phyloP scores from a whole-genome alignment of 2,888 invertebrate species.

The Mesorhabditis spiculigera region DNA sequence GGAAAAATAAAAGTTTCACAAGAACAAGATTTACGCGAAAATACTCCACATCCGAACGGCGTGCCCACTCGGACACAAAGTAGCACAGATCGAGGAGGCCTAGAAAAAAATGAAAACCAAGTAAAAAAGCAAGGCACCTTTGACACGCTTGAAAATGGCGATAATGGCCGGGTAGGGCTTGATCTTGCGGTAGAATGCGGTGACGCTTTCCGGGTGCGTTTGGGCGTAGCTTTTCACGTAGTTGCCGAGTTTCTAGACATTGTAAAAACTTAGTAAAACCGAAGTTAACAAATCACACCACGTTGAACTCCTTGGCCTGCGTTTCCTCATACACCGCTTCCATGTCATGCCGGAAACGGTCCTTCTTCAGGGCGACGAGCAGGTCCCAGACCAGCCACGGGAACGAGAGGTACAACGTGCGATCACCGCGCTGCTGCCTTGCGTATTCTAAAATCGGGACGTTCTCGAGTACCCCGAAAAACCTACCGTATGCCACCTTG shows the following conservation, averaged over 20 bases:
- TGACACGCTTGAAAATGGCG: no score
- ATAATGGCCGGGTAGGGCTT: no score
- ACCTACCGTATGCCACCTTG: background rate
- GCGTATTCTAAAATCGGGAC: background rate
- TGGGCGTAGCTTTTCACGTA: background rate
- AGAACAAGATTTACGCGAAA: no score
- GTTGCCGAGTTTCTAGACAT: background rate
- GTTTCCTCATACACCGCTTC: slow-evolving; percentile 4
- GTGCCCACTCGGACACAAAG: no score
- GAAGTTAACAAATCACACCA: background rate
- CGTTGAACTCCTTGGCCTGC: background rate
- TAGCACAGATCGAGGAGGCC: no score
- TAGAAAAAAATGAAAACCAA: no score
- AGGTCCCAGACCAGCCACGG: slow-evolving; percentile 28
- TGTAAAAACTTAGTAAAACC: background rate
- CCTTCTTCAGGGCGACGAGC: slow-evolving; percentile 10
- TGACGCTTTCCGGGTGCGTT: background rate
- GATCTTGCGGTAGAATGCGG: no score
- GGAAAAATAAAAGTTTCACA: no score
- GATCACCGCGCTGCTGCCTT: background rate
- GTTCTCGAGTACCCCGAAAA: no score
- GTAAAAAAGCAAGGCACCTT: no score
- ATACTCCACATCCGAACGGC: no score
- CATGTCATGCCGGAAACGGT: background rate
- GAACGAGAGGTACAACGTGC: slow-evolving; percentile 10